Base-by-base conservation (phyloP, 2,113 vertebrate genomes). In the Dissostichus mawsoni region DNA sequence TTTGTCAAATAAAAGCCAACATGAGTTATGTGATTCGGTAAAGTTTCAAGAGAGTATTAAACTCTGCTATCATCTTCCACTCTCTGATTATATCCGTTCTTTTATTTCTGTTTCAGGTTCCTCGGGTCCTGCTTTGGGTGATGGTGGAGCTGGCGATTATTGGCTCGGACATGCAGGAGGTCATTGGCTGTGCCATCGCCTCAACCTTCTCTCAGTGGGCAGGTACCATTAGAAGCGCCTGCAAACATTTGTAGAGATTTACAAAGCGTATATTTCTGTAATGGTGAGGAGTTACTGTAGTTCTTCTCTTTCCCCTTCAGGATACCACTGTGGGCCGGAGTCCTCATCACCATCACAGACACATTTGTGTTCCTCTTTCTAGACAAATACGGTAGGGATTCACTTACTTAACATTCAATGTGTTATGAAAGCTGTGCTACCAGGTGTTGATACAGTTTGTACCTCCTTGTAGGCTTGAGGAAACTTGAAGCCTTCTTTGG, bases 111-210 rank as follows among this genome's bases (percentile, higher is more conserved):
- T 36, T 45, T n/a, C 80, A 99, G 98, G 90, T 97, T 44, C 98
- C 98, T 1, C 95, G 98, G 11, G 94, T 99, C 62, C 84, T 98
- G 51, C 93, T 99, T 11, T 99, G 98, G 98, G 85, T 99, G 52
- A 99, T 99, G 98, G 96, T 99, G 1, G 98, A 99, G 6, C 57
- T 98, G 2, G 97, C 98, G 0, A 99, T 99, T 88, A 98, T 99
- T 10, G 97, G 98, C 50, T 99, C 98, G 0, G 98, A 99, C 69
- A 99, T 99, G 98, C 98, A 99, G 83, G 98, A 99, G 81, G 98
- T 99, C 89, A 99, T 99, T 3, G 98, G 97, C 87, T 98, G 98
- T 0, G 97, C 98, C 33, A 99, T 99, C 2, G 98, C 98, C 93
- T 99, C 62, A 97, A 97, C 92, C 97, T 99, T 56, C 95, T 99